Evolutionary conservation across 2,888 invertebrate genomes (phyloP), one percentile per base, ranked within the genome.

Genomic region (Odontocerum albicorne): DNA sequence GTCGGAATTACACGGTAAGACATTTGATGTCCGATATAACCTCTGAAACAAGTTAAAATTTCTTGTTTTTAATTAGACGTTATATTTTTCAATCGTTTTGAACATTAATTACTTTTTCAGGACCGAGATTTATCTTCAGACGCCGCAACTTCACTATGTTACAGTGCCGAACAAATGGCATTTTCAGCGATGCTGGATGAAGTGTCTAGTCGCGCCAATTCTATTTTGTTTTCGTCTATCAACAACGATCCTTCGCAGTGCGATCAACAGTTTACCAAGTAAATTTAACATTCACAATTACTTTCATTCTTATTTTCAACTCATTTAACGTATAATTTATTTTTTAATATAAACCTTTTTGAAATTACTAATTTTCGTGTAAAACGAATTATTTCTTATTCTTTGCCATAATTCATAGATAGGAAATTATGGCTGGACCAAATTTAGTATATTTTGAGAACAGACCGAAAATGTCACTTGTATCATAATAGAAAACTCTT

Each of bases 201-300:
- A 64, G 88, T 88, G 69, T 75, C 87, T 10, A 85, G 88, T 65
- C 78, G 85, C 44, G 81, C 86, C 8, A 90, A 91, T 71, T 88
- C 88, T 8, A 86, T 90, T 63, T 77, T 87, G 36, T 90, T 86
- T 68, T 89, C 88, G 61, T 87, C 87, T 64, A 85, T 88, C 62
- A 87, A 85, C 63, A 87, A 86, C 66, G 90, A 90, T 67, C 84
- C 86, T 35, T 75, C 79, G 17, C 83, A 85, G 62, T 86, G 88
- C 53, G 90, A 90, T 66, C 80, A 84, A 60, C 88, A 89, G 63
- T 90, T 88, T 65, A 77, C 80, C 21, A 87, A 84, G 82, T 87
- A 77, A 67, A 31, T 42, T 32, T n/a, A 22, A 44, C 44, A 27
- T 31, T 4, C 3, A 20, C 2, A 20, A 19, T 20, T 20, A 1